Conservation (phyloP, 2,888 invertebrate species). For the Thymelicus acteon region DNA sequence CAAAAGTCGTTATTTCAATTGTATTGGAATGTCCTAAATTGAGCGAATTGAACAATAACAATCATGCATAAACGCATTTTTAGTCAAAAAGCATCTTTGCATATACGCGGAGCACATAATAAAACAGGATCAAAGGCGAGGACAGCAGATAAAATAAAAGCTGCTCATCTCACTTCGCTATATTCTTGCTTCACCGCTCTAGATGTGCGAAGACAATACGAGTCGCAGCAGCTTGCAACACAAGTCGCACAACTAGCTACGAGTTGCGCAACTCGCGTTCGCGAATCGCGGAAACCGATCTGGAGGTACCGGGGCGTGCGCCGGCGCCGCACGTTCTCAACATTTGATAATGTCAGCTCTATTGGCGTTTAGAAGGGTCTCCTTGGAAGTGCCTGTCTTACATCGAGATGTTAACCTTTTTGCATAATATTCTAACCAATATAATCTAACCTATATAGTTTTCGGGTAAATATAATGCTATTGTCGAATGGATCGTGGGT, state of each 20-base stretch:
- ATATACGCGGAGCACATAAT: too few relatives aligned
- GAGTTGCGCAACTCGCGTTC: slow-evolving; percentile 30
- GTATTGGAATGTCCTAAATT: too few relatives aligned
- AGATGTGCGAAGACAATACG: slow-evolving; percentile 43
- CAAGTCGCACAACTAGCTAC: not conserved
- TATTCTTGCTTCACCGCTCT: slow-evolving; percentile 38
- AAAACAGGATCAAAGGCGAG: too few relatives aligned
- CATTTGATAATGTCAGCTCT: slow-evolving; percentile 38
- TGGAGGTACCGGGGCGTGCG: slow-evolving; percentile 39
- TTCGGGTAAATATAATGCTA: not conserved
- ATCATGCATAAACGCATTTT: too few relatives aligned
- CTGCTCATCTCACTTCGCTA: not conserved
- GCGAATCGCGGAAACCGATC: slow-evolving; percentile 47
- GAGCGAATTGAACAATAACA: too few relatives aligned
- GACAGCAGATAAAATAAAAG: too few relatives aligned
- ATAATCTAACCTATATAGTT: slow-evolving; percentile 7
- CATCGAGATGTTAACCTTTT: slow-evolving; percentile 37
- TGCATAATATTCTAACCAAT: slow-evolving; percentile 26
- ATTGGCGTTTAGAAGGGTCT: slow-evolving; percentile 38
- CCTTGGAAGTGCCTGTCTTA: slow-evolving; percentile 32
- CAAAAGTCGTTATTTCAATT: too few relatives aligned
- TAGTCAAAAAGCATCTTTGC: too few relatives aligned
- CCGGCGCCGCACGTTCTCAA: slow-evolving; percentile 36
- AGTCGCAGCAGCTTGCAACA: slow-evolving; percentile 45
- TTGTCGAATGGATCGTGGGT: not conserved